A percentile compares a stretch with the other conserved stretches of the same genome.
These are phyloP conservation scores for Phalacrocorax pelagicus DNA, from an alignment of 2,113 vertebrate species.

Conservation along the genomic window DNA sequence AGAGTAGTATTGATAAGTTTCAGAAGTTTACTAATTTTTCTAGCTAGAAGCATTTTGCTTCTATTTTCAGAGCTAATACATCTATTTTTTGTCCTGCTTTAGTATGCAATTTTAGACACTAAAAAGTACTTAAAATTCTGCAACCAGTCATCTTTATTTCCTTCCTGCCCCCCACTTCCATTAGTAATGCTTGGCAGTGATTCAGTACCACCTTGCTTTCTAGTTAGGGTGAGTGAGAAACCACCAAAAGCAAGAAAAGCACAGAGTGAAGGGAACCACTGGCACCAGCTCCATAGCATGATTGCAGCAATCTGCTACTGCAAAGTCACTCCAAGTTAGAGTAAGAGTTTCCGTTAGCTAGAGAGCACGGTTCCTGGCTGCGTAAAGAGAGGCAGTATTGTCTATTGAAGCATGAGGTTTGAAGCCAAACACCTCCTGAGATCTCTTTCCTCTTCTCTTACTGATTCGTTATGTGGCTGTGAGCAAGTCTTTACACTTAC, in stretches of 20 bases:
- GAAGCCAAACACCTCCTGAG: not conserved
- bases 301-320: not conserved
- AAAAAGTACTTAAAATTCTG: constrained; percentile 3
- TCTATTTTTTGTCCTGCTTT: not conserved
- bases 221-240: not conserved
- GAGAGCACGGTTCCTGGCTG: not conserved
- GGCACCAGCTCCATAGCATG: not conserved
- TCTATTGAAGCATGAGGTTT: not conserved
- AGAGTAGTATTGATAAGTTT: not conserved
- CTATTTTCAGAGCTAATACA: not conserved
- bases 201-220: not conserved
- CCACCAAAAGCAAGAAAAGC: not conserved
- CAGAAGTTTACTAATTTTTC: not conserved
- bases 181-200: constrained; percentile 18
- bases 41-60: not conserved
- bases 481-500: not conserved
- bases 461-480: not conserved
- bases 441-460: not conserved
- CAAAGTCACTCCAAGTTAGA: not conserved
- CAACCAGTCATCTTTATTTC: constrained; percentile 17
- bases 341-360: constrained; percentile 20
- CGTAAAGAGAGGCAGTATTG: not conserved
- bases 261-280: not conserved
- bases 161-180: not conserved
- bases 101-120: not conserved